Base-by-base conservation (phyloP, 2,888 invertebrate genomes). In the Parelbella ahira region DNA sequence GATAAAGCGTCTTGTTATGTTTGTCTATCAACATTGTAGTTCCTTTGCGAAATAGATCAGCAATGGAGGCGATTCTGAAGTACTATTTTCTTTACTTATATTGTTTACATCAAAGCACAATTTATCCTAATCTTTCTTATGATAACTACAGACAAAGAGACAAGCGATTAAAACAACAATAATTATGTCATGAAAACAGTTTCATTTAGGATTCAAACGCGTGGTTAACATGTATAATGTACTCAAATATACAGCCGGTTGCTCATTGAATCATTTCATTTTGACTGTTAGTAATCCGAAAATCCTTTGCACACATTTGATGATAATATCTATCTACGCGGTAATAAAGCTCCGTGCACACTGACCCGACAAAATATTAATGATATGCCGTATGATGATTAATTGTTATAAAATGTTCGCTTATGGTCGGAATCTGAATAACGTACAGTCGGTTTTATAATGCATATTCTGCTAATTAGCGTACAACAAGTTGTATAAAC, bases 321-420 rank as follows among this genome's bases (percentile, higher is more conserved):
- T 39, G 39, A 32, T 39, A 39, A 32, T 25, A 39, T 39, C 32
- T 30, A 39, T 32, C n/a, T n/a, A n/a, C n/a, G 32, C 11, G 39
- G 32, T 11, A 29, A 8, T 23, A 15, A 30, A 32, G 32, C 30
- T 30, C 6, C 24, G 15, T 19, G 11, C 13, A 9, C 32, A 30
- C 28, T 37, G 15, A 18, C 30, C 12, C 9, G 25, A 39, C 32
- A 32, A 39, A 39, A 25, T 32, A 39, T 39, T 39, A 23, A 38
- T 29, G 11, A 20, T 25, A 15, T 30, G 18, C 38, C 11, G 24
- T 19, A 37, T 21, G 15, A 29, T 38, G 36, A 27, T 37, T 28
- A 30, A 30, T 38, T 21, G 18, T 11, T 15, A 30, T 30, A 30
- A 30, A 28, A 30, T 15, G 10, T 21, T 28, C 11, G 23, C 29